Conservation (phyloP, 2,797 vertebrate species). For the Cuniculus paca region DNA sequence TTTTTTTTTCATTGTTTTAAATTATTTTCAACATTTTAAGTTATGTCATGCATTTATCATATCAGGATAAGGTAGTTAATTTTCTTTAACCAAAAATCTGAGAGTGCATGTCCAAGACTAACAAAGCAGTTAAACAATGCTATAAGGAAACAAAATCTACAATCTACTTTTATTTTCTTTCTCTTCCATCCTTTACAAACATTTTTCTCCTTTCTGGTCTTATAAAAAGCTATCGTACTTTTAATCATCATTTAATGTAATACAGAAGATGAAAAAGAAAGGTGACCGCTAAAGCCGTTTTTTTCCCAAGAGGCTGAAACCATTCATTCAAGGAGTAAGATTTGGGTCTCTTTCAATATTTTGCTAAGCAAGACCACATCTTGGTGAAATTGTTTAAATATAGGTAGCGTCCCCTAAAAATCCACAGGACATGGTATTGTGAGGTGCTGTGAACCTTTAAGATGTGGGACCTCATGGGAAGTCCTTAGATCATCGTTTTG, state of each 20-base stretch:
- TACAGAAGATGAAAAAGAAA: background rate
- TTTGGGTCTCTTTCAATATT: background rate
- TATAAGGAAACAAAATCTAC: background rate
- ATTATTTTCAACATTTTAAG: background rate
- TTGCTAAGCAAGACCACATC: background rate
- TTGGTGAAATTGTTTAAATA: background rate
- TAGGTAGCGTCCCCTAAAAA: background rate
- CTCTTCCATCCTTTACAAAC: background rate
- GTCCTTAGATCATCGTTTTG: background rate
- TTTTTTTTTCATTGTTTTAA: background rate
- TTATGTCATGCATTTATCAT: background rate
- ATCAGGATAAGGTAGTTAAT: background rate
- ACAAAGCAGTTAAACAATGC: background rate
- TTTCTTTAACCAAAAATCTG: background rate
- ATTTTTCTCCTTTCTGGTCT: background rate
- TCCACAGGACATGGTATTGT: no score
- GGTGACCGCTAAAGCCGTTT: background rate
- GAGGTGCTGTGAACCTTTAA: background rate
- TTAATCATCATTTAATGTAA: background rate
- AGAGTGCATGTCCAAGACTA: background rate
- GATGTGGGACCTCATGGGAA: no score
- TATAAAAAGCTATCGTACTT: background rate
- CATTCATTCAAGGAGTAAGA: background rate
- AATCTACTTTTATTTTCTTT: background rate
- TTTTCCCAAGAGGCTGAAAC: background rate